These are phyloP conservation scores for Scrobipalpa atriplicella DNA, from an alignment of 2,888 invertebrate species.

Conservation along the genomic window DNA sequence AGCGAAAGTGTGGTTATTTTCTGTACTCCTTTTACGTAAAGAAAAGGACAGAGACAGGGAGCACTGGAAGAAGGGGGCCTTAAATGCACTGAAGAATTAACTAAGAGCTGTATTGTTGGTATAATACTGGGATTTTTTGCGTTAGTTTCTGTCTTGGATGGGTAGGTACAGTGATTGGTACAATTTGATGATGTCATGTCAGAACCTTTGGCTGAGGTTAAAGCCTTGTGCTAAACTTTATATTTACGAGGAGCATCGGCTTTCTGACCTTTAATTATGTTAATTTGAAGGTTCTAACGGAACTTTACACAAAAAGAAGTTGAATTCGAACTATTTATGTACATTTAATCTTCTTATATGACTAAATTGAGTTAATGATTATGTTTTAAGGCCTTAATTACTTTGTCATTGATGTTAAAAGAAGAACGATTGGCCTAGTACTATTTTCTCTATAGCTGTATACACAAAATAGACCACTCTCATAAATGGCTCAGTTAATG, in stretches of 20 bases:
- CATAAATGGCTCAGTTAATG: no score
- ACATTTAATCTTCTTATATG: no score
- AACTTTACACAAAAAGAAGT: not conserved
- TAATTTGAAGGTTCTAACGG: slow-evolving; percentile 12
- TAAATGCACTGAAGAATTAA: not conserved
- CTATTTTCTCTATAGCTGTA: no score
- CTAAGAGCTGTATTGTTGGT: not conserved
- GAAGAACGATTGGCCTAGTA: no score
- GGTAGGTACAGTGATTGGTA: not conserved
- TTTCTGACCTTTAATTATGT: not conserved
- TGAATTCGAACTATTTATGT: not conserved
- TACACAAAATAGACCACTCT: no score
- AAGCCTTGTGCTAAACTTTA: not conserved
- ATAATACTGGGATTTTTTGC: not conserved
- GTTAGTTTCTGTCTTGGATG: not conserved
- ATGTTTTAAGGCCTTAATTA: no score
- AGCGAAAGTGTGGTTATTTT: no score
- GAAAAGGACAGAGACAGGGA: no score
- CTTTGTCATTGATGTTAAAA: no score
- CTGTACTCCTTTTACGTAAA: no score
- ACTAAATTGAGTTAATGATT: not conserved
- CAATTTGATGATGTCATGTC: slow-evolving; percentile 4
- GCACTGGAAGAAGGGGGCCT: no score
- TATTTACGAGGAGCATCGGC: not conserved
- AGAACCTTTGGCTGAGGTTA: not conserved